A percentile compares a stretch with the other conserved stretches of the same genome.
phyloP scores from a whole-genome alignment of 2,888 invertebrate genomes.

The Acrocera orbiculus region DNA sequence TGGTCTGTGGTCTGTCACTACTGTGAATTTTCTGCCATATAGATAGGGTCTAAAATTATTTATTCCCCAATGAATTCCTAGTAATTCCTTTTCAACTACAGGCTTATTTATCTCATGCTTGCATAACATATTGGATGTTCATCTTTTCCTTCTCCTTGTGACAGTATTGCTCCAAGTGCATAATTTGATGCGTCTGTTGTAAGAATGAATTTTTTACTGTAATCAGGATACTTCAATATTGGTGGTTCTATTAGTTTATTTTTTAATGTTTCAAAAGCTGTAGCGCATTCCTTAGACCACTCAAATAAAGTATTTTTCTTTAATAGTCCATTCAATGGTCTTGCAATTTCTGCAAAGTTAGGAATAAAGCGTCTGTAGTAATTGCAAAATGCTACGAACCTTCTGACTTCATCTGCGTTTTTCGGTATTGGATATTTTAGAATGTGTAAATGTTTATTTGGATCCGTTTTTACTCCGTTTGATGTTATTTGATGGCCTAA shows the following conservation, averaged over 20 bases:
- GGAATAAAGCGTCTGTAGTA: slow-evolving; percentile 9
- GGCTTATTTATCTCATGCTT: not conserved
- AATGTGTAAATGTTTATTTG: not conserved
- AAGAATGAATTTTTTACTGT: slow-evolving; percentile 4
- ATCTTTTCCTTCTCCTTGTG: not conserved
- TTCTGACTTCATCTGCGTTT: slow-evolving; percentile 9
- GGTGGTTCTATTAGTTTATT: slow-evolving; percentile 1
- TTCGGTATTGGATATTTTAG: slow-evolving; percentile 5
- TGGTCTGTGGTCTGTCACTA: not conserved
- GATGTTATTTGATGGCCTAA: slow-evolving; percentile 10
- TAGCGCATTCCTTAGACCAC: slow-evolving; percentile 1
- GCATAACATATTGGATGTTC: not conserved
- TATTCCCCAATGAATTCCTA: no score
- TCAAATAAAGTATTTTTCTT: slow-evolving; percentile 6
- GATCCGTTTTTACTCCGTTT: not conserved
- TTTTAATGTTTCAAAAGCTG: slow-evolving; percentile 7
- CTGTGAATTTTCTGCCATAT: slow-evolving; percentile 1
- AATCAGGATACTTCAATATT: slow-evolving; percentile 6
- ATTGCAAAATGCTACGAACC: slow-evolving; percentile 10
- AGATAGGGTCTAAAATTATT: not conserved
- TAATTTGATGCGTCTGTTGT: not conserved
- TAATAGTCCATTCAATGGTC: slow-evolving; percentile 5
- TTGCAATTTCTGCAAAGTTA: slow-evolving; percentile 5
- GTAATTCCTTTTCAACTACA: not conserved
- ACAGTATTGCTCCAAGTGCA: not conserved